Evolutionary conservation across 2,113 vertebrate genomes (phyloP).

Genomic region (Rhegmatorhina hoffmannsi): DNA sequence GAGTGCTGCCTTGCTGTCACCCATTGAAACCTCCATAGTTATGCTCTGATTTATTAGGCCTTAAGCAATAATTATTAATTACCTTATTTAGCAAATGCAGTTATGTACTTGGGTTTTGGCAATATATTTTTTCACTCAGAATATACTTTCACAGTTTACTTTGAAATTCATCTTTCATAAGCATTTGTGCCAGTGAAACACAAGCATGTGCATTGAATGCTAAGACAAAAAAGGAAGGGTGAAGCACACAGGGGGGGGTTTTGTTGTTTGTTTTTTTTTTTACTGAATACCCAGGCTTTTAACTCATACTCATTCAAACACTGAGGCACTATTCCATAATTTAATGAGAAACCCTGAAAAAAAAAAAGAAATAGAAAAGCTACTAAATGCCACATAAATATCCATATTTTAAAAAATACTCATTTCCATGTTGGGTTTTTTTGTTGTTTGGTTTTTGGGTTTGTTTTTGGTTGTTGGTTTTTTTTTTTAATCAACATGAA

Average conservation of each 20-base stretch:
- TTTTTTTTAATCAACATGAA: not conserved
- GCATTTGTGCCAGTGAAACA: slow-evolving; percentile 7
- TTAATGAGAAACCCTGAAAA: not conserved
- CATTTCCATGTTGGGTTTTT: not conserved
- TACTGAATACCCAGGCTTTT: not conserved
- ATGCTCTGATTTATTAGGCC: slow-evolving; percentile 24
- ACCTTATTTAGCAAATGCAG: slow-evolving; percentile 47
- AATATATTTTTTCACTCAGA: slow-evolving; percentile 28
- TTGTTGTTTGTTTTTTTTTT: not conserved
- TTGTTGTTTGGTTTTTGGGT: not conserved
- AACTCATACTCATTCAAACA: not conserved
- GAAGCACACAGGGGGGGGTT: not conserved
- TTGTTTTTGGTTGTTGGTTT: not conserved
- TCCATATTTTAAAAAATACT: not conserved
- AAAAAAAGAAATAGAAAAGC: not conserved
- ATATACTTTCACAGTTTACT: slow-evolving; percentile 1
- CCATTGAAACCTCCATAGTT: not conserved
- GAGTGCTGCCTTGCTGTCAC: not conserved
- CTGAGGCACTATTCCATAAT: not conserved
- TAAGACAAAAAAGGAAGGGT: not conserved
- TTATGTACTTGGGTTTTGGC: not conserved
- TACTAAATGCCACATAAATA: not conserved
- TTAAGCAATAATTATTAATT: slow-evolving; percentile 46
- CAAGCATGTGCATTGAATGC: not conserved
- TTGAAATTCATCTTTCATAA: slow-evolving; percentile 37